Base-by-base conservation (phyloP, 1,140 invertebrate species). In the Apis florea region DNA sequence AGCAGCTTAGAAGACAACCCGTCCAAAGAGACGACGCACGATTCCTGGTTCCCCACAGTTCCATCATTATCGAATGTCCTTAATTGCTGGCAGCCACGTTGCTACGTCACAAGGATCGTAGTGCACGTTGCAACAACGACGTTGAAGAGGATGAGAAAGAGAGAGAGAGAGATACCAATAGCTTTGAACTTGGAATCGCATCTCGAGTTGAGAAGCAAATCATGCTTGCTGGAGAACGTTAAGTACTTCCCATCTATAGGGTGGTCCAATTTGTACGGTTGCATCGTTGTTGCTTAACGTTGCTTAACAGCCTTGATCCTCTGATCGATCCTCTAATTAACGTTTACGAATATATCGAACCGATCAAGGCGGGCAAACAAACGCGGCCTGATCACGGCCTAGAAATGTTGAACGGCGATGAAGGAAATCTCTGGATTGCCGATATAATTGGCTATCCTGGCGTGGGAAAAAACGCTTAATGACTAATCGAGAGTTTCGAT, bases 41-140 rank as follows among this genome's bases (percentile, higher is more conserved):
- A 71, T 83, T 74, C 73, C 75, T 64, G 74, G 59, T 82, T 82
- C 70, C 71, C 40, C 63, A 59, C 71, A 77, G 79, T 88, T 83
- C 75, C 79, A 83, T 88, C 83, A 82, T 87, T 87, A 88, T 88
- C 86, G 85, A 88, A 79, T 83, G 79, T 72, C 86, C 85, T 88
- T 88, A 87, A 88, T 88, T 88, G 85, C 86, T 61, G 78, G 58
- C 72, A 73, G 67, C 40, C 69, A 56, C 63, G 76, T 82, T 71
- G 26, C 24, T 51, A 24, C 63, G 68, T 71, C 72, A 54, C 49
- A 40, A 51, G 49, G 63, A 31, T 73, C 69, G 15, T 19, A 17
- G 53, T 31, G 13, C 4, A 59, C 66, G 13, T 19, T 21, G 59
- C n/a, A 74, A 56, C 67, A 54, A 63, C 24, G 68, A 58, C 21